These are phyloP conservation scores for Phyllostomus hastatus DNA, from an alignment of 2,113 vertebrate species.

Conservation along the genomic window DNA sequence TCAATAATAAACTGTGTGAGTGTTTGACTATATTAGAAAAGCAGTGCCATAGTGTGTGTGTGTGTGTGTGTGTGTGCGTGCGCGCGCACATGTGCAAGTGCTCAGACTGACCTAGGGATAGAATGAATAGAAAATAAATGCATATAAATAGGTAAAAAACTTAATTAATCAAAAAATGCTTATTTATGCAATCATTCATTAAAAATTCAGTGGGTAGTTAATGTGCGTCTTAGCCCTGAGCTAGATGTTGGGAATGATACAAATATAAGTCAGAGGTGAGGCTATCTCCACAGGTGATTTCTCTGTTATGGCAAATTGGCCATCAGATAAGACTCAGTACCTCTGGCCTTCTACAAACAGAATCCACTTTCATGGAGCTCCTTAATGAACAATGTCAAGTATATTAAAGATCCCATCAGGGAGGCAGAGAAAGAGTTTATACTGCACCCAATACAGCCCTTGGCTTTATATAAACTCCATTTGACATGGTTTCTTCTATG, in stretches of 20 bases:
- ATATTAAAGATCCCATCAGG: background rate
- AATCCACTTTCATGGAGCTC: background rate
- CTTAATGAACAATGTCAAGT: background rate
- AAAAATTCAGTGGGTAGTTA: background rate
- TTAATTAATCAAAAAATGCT: background rate
- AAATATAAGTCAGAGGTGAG: background rate
- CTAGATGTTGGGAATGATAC: background rate
- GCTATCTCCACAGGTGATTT: background rate
- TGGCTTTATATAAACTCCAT: background rate
- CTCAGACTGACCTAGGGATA: background rate
- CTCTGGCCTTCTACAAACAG: background rate
- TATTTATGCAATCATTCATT: background rate
- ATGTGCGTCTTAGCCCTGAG: background rate
- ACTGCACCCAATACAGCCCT: background rate
- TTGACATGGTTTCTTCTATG: background rate
- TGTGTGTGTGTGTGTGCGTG: background rate
- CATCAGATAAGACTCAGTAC: background rate
- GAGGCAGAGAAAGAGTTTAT: background rate
- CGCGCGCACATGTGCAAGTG: too few relatives aligned
- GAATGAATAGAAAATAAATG: background rate
- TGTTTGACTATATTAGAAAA: background rate
- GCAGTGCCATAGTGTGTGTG: background rate
- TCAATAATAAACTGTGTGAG: background rate
- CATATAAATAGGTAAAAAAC: background rate
- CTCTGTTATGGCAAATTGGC: background rate